phyloP scores from a whole-genome alignment of 2,113 vertebrate species.

The Gavia stellata region DNA sequence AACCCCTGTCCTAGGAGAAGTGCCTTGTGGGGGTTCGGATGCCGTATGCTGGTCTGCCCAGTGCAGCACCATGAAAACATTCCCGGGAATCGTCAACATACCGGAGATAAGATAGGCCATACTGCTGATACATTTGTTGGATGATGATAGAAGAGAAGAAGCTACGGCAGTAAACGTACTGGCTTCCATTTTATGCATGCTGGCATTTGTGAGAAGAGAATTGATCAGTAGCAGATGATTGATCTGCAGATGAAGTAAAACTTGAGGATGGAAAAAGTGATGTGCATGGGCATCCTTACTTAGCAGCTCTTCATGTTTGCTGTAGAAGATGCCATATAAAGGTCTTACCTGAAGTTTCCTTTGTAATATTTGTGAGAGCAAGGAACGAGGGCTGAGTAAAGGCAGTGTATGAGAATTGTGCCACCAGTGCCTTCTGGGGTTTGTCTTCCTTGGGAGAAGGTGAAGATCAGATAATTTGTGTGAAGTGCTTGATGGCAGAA shows the following conservation, averaged over 20 bases:
- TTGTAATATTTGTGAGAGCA: neutral
- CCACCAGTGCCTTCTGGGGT: neutral
- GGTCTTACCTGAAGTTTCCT: neutral
- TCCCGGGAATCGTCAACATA: neutral
- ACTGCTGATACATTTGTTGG: neutral
- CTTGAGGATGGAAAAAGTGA: neutral
- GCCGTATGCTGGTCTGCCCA: rapidly evolving
- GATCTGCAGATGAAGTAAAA: neutral
- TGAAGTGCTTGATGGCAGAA: neutral
- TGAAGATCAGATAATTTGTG: neutral
- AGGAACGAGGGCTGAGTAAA: neutral
- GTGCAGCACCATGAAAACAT: neutral
- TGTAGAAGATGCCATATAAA: neutral
- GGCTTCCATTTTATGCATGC: neutral
- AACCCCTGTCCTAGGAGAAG: neutral
- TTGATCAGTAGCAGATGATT: neutral
- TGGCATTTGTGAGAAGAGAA: neutral
- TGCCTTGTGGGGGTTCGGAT: neutral
- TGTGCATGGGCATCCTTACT: neutral
- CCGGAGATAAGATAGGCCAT: neutral
- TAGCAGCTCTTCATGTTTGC: neutral
- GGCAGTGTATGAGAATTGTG: neutral
- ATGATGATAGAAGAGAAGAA: neutral
- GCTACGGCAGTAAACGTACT: neutral
- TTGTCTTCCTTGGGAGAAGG: neutral